Evolutionary conservation across 2,888 invertebrate species (phyloP).

Genomic region (Heliconius charithonia): DNA sequence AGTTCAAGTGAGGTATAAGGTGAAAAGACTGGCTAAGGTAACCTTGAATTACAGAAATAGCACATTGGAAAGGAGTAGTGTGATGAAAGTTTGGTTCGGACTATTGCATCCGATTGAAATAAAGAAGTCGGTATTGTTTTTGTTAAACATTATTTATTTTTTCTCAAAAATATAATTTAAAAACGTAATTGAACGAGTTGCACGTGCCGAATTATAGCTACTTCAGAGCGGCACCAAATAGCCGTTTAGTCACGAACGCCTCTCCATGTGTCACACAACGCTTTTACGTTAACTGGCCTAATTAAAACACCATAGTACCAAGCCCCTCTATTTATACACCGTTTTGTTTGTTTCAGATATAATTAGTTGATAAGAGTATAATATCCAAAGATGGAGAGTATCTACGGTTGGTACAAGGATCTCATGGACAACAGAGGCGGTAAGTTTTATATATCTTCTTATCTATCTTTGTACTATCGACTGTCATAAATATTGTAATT

Average conservation of each 20-base stretch:
- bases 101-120: no score
- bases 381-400: constrained; percentile 83
- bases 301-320: constrained; percentile 40
- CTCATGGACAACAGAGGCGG: constrained; percentile 89
- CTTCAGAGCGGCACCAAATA: constrained; percentile 48
- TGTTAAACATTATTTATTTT: neutral
- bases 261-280: constrained; percentile 44
- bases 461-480: neutral
- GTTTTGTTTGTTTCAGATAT: constrained; percentile 74
- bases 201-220: constrained; percentile 41
- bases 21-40: no score
- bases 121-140: no score
- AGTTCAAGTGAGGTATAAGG: no score
- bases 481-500: neutral
- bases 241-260: constrained; percentile 48
- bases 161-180: neutral
- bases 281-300: constrained; percentile 47
- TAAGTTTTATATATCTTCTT: constrained; percentile 74
- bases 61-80: no score
- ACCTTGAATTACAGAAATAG: no score
- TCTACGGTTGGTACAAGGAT: constrained; percentile 87
- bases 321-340: constrained; percentile 25
- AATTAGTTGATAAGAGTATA: constrained; percentile 65
- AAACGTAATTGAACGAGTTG: constrained; percentile 34
- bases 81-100: no score